Percentiles rank a stretch among this genome's conserved stretches.
Conservation (phyloP, 92 coral and sea anemone genomes). For the Scolanthus callimorphus region DNA sequence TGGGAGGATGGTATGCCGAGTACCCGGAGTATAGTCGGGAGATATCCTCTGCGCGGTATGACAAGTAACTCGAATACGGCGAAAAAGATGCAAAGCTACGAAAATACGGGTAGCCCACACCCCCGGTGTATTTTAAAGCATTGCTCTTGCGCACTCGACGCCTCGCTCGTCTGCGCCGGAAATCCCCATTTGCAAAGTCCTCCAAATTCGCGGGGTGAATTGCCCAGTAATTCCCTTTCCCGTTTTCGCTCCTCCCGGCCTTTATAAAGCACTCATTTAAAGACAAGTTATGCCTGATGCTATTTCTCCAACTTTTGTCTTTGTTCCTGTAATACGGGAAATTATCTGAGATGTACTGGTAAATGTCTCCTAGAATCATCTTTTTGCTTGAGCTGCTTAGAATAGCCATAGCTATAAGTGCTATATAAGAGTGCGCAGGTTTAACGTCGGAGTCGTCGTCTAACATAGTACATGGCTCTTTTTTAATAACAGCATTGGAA, state of each 20-base stretch:
- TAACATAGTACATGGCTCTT: constrained; percentile 22
- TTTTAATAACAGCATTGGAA: constrained; percentile 13
- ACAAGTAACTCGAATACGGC: constrained; percentile 30
- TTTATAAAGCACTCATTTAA: constrained; percentile 97
- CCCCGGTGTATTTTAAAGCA: constrained; percentile 53
- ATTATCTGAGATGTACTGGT: constrained; percentile 92
- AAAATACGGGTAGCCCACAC: constrained; percentile 34
- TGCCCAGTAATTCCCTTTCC: constrained; percentile 99
- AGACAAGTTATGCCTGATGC: constrained; percentile 92
- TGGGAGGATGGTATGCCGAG: constrained; percentile 40
- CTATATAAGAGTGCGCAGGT: constrained; percentile 96
- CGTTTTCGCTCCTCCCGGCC: constrained; percentile 97
- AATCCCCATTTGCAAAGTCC: constrained; percentile 98
- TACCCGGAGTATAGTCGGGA: constrained; percentile 43
- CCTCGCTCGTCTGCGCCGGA: constrained; percentile 90
- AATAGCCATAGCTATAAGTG: constrained; percentile 98
- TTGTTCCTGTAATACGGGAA: constrained; percentile 94
- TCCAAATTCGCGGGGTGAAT: constrained; percentile 95
- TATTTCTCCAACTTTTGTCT: constrained; percentile 99
- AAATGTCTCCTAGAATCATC: constrained; percentile 94
- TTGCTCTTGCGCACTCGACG: constrained; percentile 85
- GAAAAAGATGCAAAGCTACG: constrained; percentile 49
- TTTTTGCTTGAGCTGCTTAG: constrained; percentile 84
- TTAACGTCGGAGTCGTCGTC: constrained; percentile 86
- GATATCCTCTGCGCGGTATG: constrained; percentile 59